These are phyloP conservation scores for Homarus americanus DNA, from an alignment of 1,140 invertebrate genomes.

Conservation along the genomic window DNA sequence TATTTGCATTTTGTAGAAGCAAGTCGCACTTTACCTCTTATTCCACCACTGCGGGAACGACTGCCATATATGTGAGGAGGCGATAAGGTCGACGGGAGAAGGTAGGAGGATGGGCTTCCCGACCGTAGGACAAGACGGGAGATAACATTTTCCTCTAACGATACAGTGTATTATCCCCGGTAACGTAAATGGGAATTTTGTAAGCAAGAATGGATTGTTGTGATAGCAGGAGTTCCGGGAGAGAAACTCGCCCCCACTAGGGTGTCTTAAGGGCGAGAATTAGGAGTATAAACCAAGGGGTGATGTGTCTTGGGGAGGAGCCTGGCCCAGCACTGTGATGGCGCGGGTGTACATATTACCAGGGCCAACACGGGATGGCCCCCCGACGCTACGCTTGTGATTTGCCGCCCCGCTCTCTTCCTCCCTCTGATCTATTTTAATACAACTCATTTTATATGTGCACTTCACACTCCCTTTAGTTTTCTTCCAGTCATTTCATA, in stretches of 20 bases:
- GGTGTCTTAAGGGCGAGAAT: slow-evolving; percentile 14
- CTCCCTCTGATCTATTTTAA: background rate
- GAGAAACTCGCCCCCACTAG: background rate
- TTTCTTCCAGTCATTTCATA: too few relatives aligned
- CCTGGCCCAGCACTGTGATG: background rate
- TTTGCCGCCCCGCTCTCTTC: background rate
- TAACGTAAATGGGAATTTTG: slow-evolving; percentile 58
- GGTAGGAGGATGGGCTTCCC: background rate
- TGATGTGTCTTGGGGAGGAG: background rate
- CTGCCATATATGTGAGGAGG: background rate
- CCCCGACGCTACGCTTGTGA: background rate
- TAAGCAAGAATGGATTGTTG: slow-evolving; percentile 54
- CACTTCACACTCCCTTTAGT: background rate
- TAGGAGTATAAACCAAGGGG: background rate
- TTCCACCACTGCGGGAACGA: background rate
- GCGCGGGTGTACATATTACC: background rate
- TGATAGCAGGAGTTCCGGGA: slow-evolving; percentile 9
- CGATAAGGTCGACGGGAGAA: background rate
- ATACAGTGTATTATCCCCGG: slow-evolving; percentile 23
- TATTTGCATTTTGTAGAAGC: slow-evolving; percentile 49
- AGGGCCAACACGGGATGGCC: background rate
- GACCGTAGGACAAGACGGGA: background rate
- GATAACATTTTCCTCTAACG: background rate
- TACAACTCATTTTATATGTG: background rate
- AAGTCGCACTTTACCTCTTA: slow-evolving; percentile 32